phyloP scores from a whole-genome alignment of 2,797 vertebrate genomes.

The Muscicapa striata region DNA sequence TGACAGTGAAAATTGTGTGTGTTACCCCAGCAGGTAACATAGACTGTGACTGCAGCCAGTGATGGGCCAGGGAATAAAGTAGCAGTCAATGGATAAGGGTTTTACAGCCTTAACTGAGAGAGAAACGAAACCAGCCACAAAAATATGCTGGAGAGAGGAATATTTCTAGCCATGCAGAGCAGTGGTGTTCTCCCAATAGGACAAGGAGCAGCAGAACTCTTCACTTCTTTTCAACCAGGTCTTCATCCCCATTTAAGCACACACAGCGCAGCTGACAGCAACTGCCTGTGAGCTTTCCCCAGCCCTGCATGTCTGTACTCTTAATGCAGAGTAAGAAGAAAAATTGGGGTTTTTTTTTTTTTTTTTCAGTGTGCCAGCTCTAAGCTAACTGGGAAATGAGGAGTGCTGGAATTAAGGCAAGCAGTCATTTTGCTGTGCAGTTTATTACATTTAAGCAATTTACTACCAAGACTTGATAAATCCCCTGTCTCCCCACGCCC shows the following conservation, averaged over 20 bases:
- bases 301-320: not conserved
- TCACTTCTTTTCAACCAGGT: not conserved
- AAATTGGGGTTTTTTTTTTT: not conserved
- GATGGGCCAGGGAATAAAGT: not conserved
- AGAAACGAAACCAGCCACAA: not conserved
- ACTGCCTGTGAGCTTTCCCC: not conserved
- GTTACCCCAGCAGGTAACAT: fast-evolving
- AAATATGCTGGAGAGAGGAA: not conserved
- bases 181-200: not conserved
- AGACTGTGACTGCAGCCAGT: not conserved
- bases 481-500: too few species aligned
- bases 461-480: not conserved
- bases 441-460: not conserved
- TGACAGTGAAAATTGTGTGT: not conserved
- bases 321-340: not conserved
- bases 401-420: not conserved
- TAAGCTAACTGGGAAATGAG: not conserved
- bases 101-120: not conserved
- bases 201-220: not conserved
- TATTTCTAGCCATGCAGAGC: not conserved
- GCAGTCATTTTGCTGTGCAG: not conserved
- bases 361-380: not conserved
- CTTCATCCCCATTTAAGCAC: not conserved
- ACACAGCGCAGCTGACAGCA: not conserved
- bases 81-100: not conserved